phyloP scores from a whole-genome alignment of 2,113 vertebrate species.

The Gorilla gorilla region DNA sequence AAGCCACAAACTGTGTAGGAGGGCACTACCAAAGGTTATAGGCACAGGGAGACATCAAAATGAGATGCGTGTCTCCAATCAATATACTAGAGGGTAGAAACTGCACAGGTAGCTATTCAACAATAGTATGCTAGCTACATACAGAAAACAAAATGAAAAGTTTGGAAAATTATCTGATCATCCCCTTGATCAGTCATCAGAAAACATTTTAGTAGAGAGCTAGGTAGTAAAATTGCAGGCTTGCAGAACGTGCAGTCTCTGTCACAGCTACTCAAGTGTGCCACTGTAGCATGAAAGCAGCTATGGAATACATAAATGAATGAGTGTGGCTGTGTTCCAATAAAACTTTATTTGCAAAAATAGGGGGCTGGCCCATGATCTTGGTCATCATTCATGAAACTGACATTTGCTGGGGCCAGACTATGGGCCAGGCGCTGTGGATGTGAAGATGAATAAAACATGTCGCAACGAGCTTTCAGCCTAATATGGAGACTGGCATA shows the following conservation, averaged over 20 bases:
- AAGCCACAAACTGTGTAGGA: background rate
- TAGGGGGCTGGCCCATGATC: background rate
- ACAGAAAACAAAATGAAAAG: background rate
- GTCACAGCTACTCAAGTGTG: no score
- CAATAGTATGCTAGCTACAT: no score
- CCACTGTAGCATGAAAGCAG: background rate
- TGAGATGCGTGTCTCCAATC: background rate
- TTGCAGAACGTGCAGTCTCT: background rate
- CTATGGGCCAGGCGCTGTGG: background rate
- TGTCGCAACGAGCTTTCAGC: background rate
- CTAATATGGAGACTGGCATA: background rate
- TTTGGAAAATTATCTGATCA: background rate
- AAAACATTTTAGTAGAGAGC: background rate
- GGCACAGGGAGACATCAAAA: background rate
- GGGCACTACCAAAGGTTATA: no score
- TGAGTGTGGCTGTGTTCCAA: background rate
- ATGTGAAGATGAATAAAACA: background rate
- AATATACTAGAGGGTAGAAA: background rate
- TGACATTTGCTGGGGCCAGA: background rate
- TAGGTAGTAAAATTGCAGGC: no score
- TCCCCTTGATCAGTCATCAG: background rate
- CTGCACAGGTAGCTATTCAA: background rate
- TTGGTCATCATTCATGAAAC: background rate
- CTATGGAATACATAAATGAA: background rate
- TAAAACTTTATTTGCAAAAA: conserved; percentile 1